Evolutionary conservation across 2,113 vertebrate genomes (phyloP).

Genomic region (Cyphomyrus discorhynchus): DNA sequence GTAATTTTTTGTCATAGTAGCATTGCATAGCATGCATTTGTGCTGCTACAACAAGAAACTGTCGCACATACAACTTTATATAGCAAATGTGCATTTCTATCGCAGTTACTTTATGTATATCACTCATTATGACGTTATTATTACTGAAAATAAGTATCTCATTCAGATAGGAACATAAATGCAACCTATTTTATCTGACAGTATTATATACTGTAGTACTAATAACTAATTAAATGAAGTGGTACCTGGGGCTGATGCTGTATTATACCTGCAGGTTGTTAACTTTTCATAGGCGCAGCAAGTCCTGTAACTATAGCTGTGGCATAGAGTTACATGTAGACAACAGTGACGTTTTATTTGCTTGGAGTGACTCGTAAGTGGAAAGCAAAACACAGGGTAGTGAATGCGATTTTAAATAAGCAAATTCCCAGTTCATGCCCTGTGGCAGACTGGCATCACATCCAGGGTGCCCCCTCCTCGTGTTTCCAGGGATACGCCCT

Average conservation of each 20-base stretch:
- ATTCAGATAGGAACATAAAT: neutral
- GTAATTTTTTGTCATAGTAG: neutral
- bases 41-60: neutral
- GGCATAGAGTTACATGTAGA: slow-evolving; percentile 29
- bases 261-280: neutral
- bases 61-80: neutral
- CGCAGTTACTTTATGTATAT: neutral
- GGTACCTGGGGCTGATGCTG: neutral
- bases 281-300: neutral
- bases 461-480: neutral
- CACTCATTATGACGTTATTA: neutral
- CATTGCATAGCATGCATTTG: neutral
- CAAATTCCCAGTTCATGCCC: neutral
- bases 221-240: neutral
- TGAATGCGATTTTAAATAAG: neutral
- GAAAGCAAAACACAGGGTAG: neutral
- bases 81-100: neutral
- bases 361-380: neutral
- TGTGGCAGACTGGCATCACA: neutral
- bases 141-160: neutral
- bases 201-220: neutral
- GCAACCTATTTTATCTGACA: neutral
- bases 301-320: slow-evolving; percentile 41
- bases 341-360: slow-evolving; percentile 25
- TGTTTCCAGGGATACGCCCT: neutral